Percentiles rank a stretch among this genome's conserved stretches.
phyloP scores from a whole-genome alignment of 1,140 invertebrate genomes.

The Eumaeus atala region DNA sequence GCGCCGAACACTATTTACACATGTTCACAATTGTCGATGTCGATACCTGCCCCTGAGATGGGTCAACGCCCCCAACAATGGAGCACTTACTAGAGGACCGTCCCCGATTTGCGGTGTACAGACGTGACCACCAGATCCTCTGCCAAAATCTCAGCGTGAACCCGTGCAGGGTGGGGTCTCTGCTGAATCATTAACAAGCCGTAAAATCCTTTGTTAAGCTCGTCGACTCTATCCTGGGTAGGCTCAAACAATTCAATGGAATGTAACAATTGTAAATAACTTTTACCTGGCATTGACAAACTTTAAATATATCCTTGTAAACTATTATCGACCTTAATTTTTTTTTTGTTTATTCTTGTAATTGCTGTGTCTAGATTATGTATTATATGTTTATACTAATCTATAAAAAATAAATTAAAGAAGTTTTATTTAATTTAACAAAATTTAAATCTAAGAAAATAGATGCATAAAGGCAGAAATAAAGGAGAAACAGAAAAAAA shows the following conservation, averaged over 20 bases:
- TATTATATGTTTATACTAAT: too few species aligned
- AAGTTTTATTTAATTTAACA: too few species aligned
- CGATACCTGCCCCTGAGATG: slow-evolving; percentile 1
- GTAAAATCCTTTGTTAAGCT: background rate
- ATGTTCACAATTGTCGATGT: slow-evolving; percentile 3
- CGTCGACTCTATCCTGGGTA: background rate
- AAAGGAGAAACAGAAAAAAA: too few species aligned
- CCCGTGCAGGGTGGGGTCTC: background rate
- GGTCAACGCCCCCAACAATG: background rate
- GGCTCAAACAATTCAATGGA: background rate
- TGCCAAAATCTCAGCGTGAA: background rate
- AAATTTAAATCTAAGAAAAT: too few species aligned
- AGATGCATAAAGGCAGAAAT: too few species aligned
- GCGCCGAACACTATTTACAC: slow-evolving; percentile 6
- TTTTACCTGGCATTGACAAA: too few species aligned
- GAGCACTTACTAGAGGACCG: slow-evolving; percentile 1
- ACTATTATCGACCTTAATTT: too few species aligned
- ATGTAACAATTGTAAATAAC: too few species aligned
- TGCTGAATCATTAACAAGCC: background rate
- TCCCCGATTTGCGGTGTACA: background rate
- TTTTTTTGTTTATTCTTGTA: too few species aligned
- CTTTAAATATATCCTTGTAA: too few species aligned
- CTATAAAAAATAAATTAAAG: too few species aligned
- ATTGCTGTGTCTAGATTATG: too few species aligned
- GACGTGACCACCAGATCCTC: background rate